Percentiles rank a stretch among this genome's conserved stretches.
Conservation (phyloP, 2,113 vertebrate genomes). For the Hemibagrus wyckioides region DNA sequence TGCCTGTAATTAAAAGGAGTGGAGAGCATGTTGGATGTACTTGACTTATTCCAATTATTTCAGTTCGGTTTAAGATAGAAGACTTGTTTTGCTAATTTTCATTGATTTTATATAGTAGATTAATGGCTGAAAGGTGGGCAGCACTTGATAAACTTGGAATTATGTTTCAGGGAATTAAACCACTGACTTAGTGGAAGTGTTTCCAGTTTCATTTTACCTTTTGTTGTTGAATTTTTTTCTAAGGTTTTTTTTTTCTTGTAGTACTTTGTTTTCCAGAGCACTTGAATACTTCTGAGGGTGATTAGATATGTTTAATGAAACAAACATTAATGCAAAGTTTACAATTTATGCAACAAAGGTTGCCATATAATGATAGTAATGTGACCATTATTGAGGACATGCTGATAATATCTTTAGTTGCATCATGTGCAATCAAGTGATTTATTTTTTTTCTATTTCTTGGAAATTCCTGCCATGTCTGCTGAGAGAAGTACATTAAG, state of each 20-base stretch:
- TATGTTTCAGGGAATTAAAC: slow-evolving; percentile 57
- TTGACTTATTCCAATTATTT: slow-evolving; percentile 7
- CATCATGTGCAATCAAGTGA: neutral
- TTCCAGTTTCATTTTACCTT: slow-evolving; percentile 10
- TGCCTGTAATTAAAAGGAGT: neutral
- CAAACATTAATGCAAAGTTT: slow-evolving; percentile 29
- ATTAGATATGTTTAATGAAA: slow-evolving; percentile 17
- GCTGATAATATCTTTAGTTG: neutral
- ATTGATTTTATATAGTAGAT: neutral
- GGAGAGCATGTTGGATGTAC: neutral
- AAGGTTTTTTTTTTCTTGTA: slow-evolving; percentile 38
- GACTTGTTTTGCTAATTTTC: neutral
- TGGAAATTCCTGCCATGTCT: slow-evolving; percentile 36
- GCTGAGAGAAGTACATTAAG: neutral
- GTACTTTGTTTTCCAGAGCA: slow-evolving; percentile 55
- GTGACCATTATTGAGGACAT: neutral
- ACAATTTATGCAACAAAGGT: slow-evolving; percentile 31
- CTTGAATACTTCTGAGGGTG: slow-evolving; percentile 52
- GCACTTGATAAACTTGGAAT: slow-evolving; percentile 21
- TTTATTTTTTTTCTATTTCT: slow-evolving; percentile 24
- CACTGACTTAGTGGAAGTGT: slow-evolving; percentile 54
- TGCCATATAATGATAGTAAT: slow-evolving; percentile 9
- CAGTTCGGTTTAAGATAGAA: neutral
- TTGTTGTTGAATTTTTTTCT: slow-evolving; percentile 51
- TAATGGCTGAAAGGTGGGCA: neutral